phyloP scores from a whole-genome alignment of 2,113 vertebrate genomes.

The Cranoglanis bouderius region DNA sequence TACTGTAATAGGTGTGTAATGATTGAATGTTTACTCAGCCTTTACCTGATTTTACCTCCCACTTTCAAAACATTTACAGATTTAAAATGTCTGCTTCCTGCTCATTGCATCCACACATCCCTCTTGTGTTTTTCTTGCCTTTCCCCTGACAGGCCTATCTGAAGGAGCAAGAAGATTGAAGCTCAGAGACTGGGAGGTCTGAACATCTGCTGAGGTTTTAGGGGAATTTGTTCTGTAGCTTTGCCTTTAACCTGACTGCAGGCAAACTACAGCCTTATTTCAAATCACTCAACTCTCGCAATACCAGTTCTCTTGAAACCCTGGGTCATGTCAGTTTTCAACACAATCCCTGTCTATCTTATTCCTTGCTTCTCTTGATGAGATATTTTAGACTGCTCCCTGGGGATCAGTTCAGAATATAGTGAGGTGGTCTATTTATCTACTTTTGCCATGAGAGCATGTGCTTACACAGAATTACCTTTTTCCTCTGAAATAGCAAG shows the following conservation, averaged over 20 bases:
- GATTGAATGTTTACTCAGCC: background rate
- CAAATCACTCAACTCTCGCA: slow-evolving; percentile 17
- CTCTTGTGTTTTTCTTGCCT: slow-evolving; percentile 9
- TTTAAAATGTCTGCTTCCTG: slow-evolving; percentile 4
- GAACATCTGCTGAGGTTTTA: slow-evolving; percentile 46
- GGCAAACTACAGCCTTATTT: slow-evolving; percentile 21
- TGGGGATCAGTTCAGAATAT: slow-evolving; percentile 8
- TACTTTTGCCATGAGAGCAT: slow-evolving; percentile 1
- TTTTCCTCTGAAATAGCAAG: slow-evolving; percentile 22
- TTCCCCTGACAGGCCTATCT: background rate
- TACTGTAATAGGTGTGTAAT: background rate
- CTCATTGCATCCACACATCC: background rate
- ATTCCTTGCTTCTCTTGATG: background rate
- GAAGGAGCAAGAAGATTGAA: background rate
- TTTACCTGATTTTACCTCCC: background rate
- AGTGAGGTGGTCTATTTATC: slow-evolving; percentile 24
- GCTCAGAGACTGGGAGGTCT: slow-evolving; percentile 13
- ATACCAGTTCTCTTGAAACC: slow-evolving; percentile 22
- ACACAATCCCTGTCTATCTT: slow-evolving; percentile 15
- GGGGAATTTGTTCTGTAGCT: slow-evolving; percentile 22
- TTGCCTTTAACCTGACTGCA: slow-evolving; percentile 23
- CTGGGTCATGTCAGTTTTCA: slow-evolving; percentile 34
- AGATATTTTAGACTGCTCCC: slow-evolving; percentile 38
- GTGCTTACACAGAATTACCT: slow-evolving; percentile 23
- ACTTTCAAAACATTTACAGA: background rate